Percentiles rank a stretch among this genome's conserved stretches.
phyloP scores from a whole-genome alignment of 1,140 invertebrate genomes.

The Carposina sasakii region DNA sequence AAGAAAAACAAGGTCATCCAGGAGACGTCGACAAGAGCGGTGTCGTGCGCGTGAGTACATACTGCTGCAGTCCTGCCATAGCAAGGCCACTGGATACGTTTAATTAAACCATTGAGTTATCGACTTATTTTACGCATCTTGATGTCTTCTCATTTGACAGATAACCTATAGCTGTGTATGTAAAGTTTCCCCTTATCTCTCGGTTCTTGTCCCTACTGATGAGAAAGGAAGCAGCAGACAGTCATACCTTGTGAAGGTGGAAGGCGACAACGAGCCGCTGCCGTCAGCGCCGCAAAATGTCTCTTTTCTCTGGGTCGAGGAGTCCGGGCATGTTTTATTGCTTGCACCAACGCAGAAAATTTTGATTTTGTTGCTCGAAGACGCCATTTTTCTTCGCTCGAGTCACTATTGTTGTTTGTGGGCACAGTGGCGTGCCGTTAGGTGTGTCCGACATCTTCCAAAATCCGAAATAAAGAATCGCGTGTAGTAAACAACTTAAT shows the following conservation, averaged over 20 bases:
- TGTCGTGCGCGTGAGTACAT: slow-evolving; percentile 79
- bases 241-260: slow-evolving; percentile 98
- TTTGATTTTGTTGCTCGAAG: too few relatives aligned
- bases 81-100: background rate
- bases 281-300: slow-evolving; percentile 89
- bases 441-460: too few relatives aligned
- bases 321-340: too few relatives aligned
- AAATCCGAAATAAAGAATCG: too few relatives aligned
- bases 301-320: too few relatives aligned
- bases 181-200: background rate
- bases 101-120: background rate
- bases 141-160: background rate
- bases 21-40: slow-evolving; percentile 99
- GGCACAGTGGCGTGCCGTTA: too few relatives aligned
- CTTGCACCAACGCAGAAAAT: too few relatives aligned
- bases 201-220: slow-evolving; percentile 79
- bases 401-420: too few relatives aligned
- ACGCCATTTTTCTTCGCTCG: too few relatives aligned
- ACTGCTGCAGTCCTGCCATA: background rate
- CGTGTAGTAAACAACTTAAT: too few relatives aligned
- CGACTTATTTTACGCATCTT: too few relatives aligned
- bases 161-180: too few relatives aligned
- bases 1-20: slow-evolving; percentile 98
- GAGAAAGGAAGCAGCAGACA: slow-evolving; percentile 99
- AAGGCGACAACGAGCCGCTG: slow-evolving; percentile 96